Conservation (phyloP, 2,113 vertebrate species). For the Nerophis lumbriciformis region DNA sequence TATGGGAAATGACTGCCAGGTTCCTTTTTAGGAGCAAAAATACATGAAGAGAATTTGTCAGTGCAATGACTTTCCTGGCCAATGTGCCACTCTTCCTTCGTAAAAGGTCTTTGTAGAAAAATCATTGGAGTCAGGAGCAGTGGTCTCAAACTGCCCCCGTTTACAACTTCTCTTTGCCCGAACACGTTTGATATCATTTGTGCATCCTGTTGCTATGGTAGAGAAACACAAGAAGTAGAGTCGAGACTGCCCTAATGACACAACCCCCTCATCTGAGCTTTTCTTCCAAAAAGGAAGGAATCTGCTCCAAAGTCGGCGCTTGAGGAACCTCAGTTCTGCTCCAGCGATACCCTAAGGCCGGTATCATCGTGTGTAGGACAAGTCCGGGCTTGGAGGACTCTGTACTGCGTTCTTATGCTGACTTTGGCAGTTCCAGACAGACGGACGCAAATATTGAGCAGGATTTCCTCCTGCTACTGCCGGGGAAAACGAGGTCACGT, state of each 20-base stretch:
- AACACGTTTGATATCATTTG: background rate
- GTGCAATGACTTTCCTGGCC: too few relatives aligned
- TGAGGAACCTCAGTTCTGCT: constrained; percentile 47
- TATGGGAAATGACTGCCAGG: too few relatives aligned
- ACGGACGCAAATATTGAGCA: constrained; percentile 12
- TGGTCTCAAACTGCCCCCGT: background rate
- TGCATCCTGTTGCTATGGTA: background rate
- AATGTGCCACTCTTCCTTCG: too few relatives aligned
- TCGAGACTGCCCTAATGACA: constrained; percentile 4
- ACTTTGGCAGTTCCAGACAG: constrained; percentile 24
- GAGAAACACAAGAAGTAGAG: background rate
- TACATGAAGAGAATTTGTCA: too few relatives aligned
- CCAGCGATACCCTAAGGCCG: constrained; percentile 61
- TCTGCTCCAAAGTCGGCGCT: constrained; percentile 31
- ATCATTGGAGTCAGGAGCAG: too few relatives aligned
- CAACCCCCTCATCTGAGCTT: constrained; percentile 10
- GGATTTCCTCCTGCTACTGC: constrained; percentile 17
- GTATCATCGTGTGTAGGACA: constrained; percentile 60
- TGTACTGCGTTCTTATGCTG: constrained; percentile 45
- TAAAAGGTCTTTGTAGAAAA: too few relatives aligned
- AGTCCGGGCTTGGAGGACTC: constrained; percentile 58
- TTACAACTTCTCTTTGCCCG: background rate
- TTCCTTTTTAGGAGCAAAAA: too few relatives aligned
- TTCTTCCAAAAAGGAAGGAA: constrained; percentile 22
- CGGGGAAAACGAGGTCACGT: constrained; percentile 25